phyloP scores from a whole-genome alignment of 1,140 invertebrate genomes.

The Oscheius sp. region DNA sequence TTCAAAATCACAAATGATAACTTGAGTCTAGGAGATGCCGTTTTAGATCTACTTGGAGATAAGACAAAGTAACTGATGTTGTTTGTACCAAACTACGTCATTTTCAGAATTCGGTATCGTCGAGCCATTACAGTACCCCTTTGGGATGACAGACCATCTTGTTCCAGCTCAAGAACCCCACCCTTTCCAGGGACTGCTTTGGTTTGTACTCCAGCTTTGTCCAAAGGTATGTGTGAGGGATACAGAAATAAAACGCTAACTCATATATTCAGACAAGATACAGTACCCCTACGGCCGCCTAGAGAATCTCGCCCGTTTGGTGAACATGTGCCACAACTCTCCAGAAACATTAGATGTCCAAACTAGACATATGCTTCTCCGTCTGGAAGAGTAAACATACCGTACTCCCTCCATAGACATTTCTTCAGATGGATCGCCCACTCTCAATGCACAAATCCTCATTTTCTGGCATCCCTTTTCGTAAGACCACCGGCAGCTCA shows the following conservation, averaged over 20 bases:
- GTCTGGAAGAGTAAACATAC: conserved; percentile 51
- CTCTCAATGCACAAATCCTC: conserved; percentile 38
- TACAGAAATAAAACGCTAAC: neutral
- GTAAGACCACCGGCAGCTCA: conserved; percentile 21
- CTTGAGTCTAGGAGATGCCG: neutral
- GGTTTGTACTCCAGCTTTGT: conserved; percentile 17
- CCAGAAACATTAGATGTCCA: conserved; percentile 44
- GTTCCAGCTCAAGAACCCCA: neutral
- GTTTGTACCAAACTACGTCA: neutral
- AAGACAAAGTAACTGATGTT: neutral
- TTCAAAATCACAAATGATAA: conserved; percentile 5
- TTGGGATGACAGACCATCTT: neutral
- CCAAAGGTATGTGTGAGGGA: neutral
- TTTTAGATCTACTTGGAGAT: neutral
- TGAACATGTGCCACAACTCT: conserved; percentile 44
- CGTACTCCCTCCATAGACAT: too few relatives aligned
- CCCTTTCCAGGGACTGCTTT: neutral
- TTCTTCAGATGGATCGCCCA: conserved; percentile 49
- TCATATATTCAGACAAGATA: neutral
- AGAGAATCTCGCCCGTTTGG: conserved; percentile 38
- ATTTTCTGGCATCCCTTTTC: conserved; percentile 48
- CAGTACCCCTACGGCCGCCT: conserved; percentile 4
- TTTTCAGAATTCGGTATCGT: neutral
- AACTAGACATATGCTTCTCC: conserved; percentile 43
- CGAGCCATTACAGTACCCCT: neutral